A percentile compares a stretch with the other conserved stretches of the same genome.
Conservation (phyloP, 2,797 vertebrate genomes). For the Pangasius macronema region DNA sequence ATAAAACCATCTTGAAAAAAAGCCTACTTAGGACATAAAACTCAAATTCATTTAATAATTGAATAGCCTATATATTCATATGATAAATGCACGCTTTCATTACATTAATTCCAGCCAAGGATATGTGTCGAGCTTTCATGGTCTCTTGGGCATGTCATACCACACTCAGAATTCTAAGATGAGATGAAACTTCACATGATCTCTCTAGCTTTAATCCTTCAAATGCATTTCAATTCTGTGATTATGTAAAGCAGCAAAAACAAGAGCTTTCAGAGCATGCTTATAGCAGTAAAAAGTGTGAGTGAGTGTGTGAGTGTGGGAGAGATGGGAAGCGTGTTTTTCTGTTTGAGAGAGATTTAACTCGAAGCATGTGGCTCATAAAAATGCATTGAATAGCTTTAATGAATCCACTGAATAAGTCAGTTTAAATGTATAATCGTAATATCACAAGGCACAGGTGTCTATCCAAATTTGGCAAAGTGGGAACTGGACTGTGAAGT, state of each 20-base stretch:
- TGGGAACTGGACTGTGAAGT: neutral
- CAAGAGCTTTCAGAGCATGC: slow-evolving; percentile 10
- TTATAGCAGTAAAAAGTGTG: neutral
- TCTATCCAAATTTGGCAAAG: slow-evolving; percentile 1
- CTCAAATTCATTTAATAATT: slow-evolving; percentile 46
- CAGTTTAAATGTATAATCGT: slow-evolving; percentile 8
- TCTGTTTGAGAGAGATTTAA: slow-evolving; percentile 28
- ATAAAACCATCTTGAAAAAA: slow-evolving; percentile 24
- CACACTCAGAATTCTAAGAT: slow-evolving; percentile 30
- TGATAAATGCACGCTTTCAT: slow-evolving; percentile 29
- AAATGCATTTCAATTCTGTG: slow-evolving; percentile 45
- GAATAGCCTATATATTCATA: slow-evolving; percentile 24
- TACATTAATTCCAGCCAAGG: slow-evolving; percentile 47
- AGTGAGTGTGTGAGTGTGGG: neutral
- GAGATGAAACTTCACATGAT: slow-evolving; percentile 41
- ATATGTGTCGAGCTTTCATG: slow-evolving; percentile 34
- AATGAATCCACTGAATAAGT: slow-evolving; percentile 28
- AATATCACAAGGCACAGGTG: slow-evolving; percentile 33
- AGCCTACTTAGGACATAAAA: slow-evolving; percentile 15
- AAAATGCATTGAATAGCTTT: slow-evolving; percentile 27
- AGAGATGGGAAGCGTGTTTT: neutral
- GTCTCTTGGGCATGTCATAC: slow-evolving; percentile 35
- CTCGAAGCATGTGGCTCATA: slow-evolving; percentile 24
- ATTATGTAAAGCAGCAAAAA: slow-evolving; percentile 25
- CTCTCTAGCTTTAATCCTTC: slow-evolving; percentile 37